phyloP scores from a whole-genome alignment of 2,888 invertebrate species.

The Acanthopleura granulata region DNA sequence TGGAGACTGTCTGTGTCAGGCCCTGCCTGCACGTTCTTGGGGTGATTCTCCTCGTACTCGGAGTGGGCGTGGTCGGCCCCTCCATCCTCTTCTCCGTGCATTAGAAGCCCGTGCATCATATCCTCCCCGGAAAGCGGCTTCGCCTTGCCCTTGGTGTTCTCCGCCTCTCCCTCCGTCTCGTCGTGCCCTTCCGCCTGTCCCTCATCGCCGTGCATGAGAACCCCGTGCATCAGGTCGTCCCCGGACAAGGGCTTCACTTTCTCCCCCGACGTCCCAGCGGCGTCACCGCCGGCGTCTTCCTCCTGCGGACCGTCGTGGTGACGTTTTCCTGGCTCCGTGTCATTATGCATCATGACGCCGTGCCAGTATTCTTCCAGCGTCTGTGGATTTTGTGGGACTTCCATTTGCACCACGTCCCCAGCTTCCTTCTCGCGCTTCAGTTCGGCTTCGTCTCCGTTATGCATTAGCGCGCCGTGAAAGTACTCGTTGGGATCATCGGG shows the following conservation, averaged over 20 bases:
- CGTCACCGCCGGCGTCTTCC: conserved; percentile 4
- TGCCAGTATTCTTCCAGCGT: conserved; percentile 40
- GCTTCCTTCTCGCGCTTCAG: conserved; percentile 27
- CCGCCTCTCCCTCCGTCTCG: conserved; percentile 9
- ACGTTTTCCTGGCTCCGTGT: conserved; percentile 28
- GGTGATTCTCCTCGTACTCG: not conserved
- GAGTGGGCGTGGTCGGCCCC: conserved; percentile 24
- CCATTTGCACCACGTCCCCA: conserved; percentile 25
- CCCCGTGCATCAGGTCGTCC: conserved; percentile 39
- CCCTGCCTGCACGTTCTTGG: not conserved
- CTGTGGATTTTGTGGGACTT: conserved; percentile 35
- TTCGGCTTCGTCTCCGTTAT: conserved; percentile 38
- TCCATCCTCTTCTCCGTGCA: conserved; percentile 37
- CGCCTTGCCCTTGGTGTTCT: not conserved
- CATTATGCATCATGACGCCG: conserved; percentile 52
- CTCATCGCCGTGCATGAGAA: conserved; percentile 50
- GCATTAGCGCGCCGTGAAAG: conserved; percentile 55
- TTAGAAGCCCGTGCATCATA: conserved; percentile 43
- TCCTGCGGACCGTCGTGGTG: conserved; percentile 28
- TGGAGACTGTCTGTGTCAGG: conserved; percentile 31
- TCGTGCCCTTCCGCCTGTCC: conserved; percentile 23
- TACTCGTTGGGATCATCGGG: conserved; percentile 40
- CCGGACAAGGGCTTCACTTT: not conserved
- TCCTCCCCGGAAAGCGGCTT: conserved; percentile 28
- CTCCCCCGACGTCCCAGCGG: not conserved